Evolutionary conservation across 2,888 invertebrate genomes (phyloP).

Genomic region (Archaeoteleia sp.): DNA sequence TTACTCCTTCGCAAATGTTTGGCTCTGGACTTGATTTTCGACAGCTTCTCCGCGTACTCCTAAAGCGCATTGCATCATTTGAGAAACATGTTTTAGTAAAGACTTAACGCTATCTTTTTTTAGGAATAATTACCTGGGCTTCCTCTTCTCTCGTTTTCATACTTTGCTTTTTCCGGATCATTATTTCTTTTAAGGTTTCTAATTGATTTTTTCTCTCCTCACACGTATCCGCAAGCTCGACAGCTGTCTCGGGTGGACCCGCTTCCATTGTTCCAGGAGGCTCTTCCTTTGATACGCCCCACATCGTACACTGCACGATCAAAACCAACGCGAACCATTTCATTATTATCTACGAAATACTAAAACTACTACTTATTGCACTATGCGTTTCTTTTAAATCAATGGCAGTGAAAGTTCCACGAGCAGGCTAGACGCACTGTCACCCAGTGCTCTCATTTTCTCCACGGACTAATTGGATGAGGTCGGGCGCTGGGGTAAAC

Average conservation of each 20-base stretch:
- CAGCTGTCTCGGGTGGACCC: conserved; percentile 55
- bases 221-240: conserved; percentile 60
- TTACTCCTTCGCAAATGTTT: conserved; percentile 66
- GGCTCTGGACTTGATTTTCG: conserved; percentile 73
- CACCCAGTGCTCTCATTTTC: conserved; percentile 71
- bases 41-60: conserved; percentile 73
- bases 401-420: conserved; percentile 71
- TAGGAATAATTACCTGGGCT: conserved; percentile 64
- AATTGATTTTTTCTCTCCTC: conserved; percentile 66
- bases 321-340: conserved; percentile 67
- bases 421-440: conserved; percentile 63
- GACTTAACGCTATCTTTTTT: conserved; percentile 11
- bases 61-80: conserved; percentile 45
- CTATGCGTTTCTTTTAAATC: conserved; percentile 48
- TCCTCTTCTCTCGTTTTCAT: conserved; percentile 71
- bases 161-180: conserved; percentile 68
- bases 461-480: conserved; percentile 71
- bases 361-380: conserved; percentile 21
- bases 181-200: conserved; percentile 69
- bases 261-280: conserved; percentile 63
- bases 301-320: conserved; percentile 70
- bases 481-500: conserved; percentile 68
- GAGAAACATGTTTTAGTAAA: not conserved
- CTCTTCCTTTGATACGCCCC: conserved; percentile 66
- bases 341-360: conserved; percentile 53